Conservation (phyloP, 2,888 invertebrate species). For the Cheiracanthium punctorium region DNA sequence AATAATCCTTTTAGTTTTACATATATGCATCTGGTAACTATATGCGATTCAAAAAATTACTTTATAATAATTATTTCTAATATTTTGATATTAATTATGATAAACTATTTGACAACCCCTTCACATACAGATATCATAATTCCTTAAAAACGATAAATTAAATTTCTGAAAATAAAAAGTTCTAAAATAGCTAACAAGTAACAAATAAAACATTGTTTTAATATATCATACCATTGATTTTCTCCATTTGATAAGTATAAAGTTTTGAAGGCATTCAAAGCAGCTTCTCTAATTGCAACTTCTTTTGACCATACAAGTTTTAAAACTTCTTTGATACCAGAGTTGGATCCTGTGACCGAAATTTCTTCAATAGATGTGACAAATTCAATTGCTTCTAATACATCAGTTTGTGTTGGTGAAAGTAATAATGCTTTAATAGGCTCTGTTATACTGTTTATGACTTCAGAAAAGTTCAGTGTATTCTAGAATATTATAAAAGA, state of each 20-base stretch:
- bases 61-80: too few relatives aligned
- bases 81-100: too few relatives aligned
- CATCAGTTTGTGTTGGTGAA: slow-evolving; percentile 82
- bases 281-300: slow-evolving; percentile 82
- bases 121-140: neutral
- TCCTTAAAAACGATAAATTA: neutral
- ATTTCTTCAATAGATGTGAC: slow-evolving; percentile 68
- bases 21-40: too few relatives aligned
- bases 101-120: too few relatives aligned
- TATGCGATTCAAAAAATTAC: too few relatives aligned
- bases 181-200: neutral
- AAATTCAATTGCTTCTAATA: slow-evolving; percentile 89
- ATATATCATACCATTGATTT: slow-evolving; percentile 21
- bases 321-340: slow-evolving; percentile 81
- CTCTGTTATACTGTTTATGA: slow-evolving; percentile 79
- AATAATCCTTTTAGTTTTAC: too few relatives aligned
- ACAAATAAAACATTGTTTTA: too few relatives aligned
- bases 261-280: slow-evolving; percentile 85
- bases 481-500: slow-evolving; percentile 78
- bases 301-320: slow-evolving; percentile 88
- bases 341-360: slow-evolving; percentile 66
- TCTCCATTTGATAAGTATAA: slow-evolving; percentile 79
- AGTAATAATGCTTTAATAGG: slow-evolving; percentile 84
- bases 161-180: neutral
- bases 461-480: slow-evolving; percentile 78